Conservation (phyloP, 2,797 vertebrate genomes). For the Tapera naevia region DNA sequence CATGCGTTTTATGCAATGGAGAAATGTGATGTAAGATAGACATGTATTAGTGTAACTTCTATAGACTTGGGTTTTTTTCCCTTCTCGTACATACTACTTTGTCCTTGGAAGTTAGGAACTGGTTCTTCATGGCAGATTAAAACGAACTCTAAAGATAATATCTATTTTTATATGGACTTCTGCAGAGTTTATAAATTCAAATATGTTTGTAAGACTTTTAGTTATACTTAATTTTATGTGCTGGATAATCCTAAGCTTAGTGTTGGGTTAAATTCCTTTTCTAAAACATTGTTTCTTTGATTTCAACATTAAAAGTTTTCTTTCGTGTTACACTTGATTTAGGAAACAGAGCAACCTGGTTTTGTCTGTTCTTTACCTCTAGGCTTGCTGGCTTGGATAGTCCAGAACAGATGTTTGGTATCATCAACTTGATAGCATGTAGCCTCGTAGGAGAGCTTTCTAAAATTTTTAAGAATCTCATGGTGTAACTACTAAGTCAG, state of each 20-base stretch:
- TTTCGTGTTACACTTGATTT: not conserved
- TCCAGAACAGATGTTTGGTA: not conserved
- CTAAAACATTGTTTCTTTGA: not conserved
- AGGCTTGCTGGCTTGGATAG: not conserved
- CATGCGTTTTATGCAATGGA: not conserved
- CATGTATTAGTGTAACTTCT: not conserved
- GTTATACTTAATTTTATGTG: not conserved
- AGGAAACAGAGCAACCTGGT: not conserved
- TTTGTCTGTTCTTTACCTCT: not conserved
- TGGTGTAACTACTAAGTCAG: not conserved
- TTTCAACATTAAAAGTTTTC: not conserved
- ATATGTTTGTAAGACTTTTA: not conserved
- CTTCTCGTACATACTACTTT: not conserved
- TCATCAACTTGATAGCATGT: not conserved
- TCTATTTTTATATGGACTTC: not conserved
- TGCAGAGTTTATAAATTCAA: not conserved
- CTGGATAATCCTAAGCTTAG: not conserved
- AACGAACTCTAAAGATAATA: not conserved
- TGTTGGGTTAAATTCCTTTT: not conserved
- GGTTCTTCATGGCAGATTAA: not conserved
- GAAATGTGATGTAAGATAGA: not conserved
- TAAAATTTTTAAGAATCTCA: not conserved
- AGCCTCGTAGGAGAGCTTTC: not conserved
- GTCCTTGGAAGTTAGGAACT: not conserved
- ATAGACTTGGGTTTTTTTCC: rapidly evolving